Evolutionary conservation across 2,113 vertebrate genomes (phyloP).

Genomic region (Sebastes schlegelii): DNA sequence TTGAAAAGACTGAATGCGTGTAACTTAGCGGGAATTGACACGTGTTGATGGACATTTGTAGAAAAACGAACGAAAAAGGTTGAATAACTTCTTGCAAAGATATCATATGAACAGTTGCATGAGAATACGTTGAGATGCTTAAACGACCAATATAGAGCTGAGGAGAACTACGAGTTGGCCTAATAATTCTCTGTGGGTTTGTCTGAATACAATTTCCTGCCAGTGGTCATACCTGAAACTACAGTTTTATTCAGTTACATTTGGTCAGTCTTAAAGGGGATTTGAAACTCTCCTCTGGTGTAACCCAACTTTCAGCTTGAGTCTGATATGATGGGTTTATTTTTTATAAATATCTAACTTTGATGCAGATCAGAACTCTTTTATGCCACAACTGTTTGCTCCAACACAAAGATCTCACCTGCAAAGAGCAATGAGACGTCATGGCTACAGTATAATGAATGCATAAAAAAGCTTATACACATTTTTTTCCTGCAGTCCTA

Average conservation of each 20-base stretch:
- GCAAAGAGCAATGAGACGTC: constrained; percentile 54
- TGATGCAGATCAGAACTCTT: constrained; percentile 12
- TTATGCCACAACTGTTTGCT: constrained; percentile 11
- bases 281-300: constrained; percentile 20
- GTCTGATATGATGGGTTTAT: constrained; percentile 4
- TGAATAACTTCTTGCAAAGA: no score
- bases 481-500: constrained; percentile 57
- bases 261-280: constrained; percentile 11
- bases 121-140: no score
- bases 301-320: background rate
- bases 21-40: no score
- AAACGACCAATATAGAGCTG: background rate
- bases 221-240: constrained; percentile 10
- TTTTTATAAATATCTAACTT: constrained; percentile 15
- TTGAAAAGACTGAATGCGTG: no score
- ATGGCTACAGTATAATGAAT: constrained; percentile 60
- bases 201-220: constrained; percentile 11
- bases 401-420: constrained; percentile 37
- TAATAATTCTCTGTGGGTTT: background rate
- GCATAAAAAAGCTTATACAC: constrained; percentile 61
- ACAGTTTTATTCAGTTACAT: constrained; percentile 4
- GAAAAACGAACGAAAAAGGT: no score
- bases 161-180: background rate
- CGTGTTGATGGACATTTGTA: no score
- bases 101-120: no score